Evolutionary conservation across 2,888 invertebrate genomes (phyloP).

Genomic region (Lochmaea capreae): DNA sequence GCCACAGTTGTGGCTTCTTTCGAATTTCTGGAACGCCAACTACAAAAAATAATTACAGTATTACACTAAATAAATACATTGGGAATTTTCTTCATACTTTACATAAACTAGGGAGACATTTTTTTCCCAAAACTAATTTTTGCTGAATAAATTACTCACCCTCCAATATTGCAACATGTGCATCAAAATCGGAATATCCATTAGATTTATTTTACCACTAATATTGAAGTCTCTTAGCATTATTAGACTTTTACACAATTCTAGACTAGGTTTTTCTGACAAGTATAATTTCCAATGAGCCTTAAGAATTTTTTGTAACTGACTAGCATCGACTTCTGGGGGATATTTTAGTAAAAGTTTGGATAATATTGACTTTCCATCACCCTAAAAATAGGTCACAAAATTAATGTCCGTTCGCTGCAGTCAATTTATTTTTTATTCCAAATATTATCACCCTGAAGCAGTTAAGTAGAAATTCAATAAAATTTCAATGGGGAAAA

Average conservation of each 20-base stretch:
- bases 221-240: constrained; percentile 76
- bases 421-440: no score
- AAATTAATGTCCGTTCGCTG: no score
- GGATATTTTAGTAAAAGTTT: constrained; percentile 70
- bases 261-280: constrained; percentile 72
- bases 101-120: no score
- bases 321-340: constrained; percentile 72
- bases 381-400: constrained; percentile 62
- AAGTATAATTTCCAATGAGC: constrained; percentile 71
- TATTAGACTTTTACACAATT: constrained; percentile 76
- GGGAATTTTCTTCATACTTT: no score
- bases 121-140: no score
- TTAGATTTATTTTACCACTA: constrained; percentile 72
- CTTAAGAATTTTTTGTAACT: constrained; percentile 71
- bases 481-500: not conserved
- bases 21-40: constrained; percentile 73
- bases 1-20: constrained; percentile 67
- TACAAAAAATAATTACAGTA: constrained; percentile 55
- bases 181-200: constrained; percentile 73
- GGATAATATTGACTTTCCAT: constrained; percentile 67
- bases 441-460: not conserved
- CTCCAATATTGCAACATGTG: constrained; percentile 76
- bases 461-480: not conserved
- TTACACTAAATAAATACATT: not conserved
- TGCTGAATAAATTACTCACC: constrained; percentile 60